These are phyloP conservation scores for Ladona fulva DNA, from an alignment of 1,140 invertebrate species.

Conservation along the genomic window DNA sequence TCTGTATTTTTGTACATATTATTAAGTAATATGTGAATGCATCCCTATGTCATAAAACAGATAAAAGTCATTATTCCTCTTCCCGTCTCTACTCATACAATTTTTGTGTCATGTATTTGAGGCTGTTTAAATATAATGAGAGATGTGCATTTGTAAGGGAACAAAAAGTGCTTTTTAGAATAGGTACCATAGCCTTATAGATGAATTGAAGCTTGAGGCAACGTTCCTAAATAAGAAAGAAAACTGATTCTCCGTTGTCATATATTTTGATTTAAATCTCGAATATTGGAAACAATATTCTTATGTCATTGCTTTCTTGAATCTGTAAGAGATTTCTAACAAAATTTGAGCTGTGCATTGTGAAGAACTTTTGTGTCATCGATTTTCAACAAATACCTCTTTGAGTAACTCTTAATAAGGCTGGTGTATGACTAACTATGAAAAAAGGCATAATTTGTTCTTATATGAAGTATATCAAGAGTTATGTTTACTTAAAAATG, in stretches of 20 bases:
- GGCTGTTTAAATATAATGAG: neutral
- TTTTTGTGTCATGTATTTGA: neutral
- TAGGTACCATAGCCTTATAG: neutral
- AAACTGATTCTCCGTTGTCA: neutral
- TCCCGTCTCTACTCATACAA: neutral
- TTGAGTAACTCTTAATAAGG: neutral
- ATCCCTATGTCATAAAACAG: neutral
- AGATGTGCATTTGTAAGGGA: slow-evolving; percentile 5
- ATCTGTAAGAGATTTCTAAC: neutral
- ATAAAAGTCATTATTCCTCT: neutral
- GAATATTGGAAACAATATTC: neutral
- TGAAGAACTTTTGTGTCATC: neutral
- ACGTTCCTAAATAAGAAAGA: neutral
- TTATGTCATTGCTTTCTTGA: slow-evolving; percentile 10
- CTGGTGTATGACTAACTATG: neutral
- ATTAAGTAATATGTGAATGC: neutral
- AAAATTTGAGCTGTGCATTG: slow-evolving; percentile 6
- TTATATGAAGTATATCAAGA: neutral
- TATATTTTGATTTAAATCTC: slow-evolving; percentile 9
- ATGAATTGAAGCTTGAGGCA: neutral
- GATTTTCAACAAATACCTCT: slow-evolving; percentile 4
- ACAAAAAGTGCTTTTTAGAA: neutral
- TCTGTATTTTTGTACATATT: slow-evolving; percentile 7
- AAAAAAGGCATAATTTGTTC: neutral
- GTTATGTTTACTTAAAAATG: neutral